A percentile compares a stretch with the other conserved stretches of the same genome.
Conservation (phyloP, 1,140 invertebrate genomes). For the Drosophila tani region DNA sequence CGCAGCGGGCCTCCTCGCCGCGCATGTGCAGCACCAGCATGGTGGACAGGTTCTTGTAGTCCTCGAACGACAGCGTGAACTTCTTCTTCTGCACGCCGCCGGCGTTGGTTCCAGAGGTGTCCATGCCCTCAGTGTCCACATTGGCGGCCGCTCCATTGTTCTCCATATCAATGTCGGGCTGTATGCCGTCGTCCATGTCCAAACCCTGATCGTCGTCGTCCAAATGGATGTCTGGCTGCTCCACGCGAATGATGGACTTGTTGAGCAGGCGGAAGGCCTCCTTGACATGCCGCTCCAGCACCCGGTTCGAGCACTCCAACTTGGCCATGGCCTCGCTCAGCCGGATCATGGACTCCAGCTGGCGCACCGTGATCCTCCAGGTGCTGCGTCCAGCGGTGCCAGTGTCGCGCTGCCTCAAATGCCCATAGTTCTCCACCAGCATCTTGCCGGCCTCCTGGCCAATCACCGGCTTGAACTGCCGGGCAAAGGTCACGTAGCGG, state of each 20-base stretch:
- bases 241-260: conserved; percentile 99
- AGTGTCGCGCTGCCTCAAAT: conserved; percentile 93
- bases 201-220: conserved; percentile 91
- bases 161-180: conserved; percentile 77
- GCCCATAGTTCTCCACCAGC: conserved; percentile 95
- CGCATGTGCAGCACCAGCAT: conserved; percentile 96
- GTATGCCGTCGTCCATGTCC: conserved; percentile 72
- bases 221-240: conserved; percentile 98
- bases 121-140: conserved; percentile 34
- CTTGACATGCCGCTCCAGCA: conserved; percentile 94
- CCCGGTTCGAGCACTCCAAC: conserved; percentile 96
- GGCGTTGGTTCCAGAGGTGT: conserved; percentile 22
- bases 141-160: conserved; percentile 77
- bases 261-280: conserved; percentile 98
- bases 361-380: conserved; percentile 99
- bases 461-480: conserved; percentile 98
- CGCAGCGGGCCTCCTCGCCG: conserved; percentile 90
- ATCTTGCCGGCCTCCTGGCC: conserved; percentile 93
- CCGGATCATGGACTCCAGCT: conserved; percentile 98
- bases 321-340: conserved; percentile 98
- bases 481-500: conserved; percentile 97
- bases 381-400: conserved; percentile 90
- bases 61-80: conserved; percentile 96
- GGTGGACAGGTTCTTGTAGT: conserved; percentile 97
- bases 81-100: conserved; percentile 89